phyloP scores from a whole-genome alignment of 1,140 invertebrate species.

The Portunus trituberculatus region DNA sequence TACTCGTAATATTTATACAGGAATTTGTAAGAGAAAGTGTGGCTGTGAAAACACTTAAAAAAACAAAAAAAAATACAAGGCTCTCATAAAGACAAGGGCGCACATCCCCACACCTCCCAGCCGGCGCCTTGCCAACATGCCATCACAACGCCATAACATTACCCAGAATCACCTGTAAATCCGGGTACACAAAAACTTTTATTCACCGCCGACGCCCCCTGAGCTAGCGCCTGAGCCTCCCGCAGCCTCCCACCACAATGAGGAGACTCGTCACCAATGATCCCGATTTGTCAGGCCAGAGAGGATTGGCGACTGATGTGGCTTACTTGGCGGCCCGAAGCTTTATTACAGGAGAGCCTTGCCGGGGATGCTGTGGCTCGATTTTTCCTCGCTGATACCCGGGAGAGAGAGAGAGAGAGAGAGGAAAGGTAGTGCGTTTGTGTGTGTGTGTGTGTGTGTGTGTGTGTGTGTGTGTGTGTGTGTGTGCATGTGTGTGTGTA shows the following conservation, averaged over 20 bases:
- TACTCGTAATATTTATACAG: background rate
- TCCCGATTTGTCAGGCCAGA: slow-evolving; percentile 70
- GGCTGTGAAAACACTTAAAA: slow-evolving; percentile 13
- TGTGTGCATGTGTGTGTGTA: background rate
- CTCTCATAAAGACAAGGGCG: background rate
- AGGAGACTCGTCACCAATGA: slow-evolving; percentile 52
- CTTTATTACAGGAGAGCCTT: slow-evolving; percentile 46
- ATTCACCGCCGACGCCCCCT: slow-evolving; percentile 5
- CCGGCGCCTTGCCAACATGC: background rate
- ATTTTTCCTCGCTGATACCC: background rate
- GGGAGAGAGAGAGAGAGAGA: background rate
- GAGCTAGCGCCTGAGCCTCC: background rate
- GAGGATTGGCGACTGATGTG: slow-evolving; percentile 72
- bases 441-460: no score
- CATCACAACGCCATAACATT: slow-evolving; percentile 3
- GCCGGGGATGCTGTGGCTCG: background rate
- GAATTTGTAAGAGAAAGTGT: background rate
- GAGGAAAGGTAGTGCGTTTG: background rate
- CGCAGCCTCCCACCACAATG: background rate
- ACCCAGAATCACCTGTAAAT: slow-evolving; percentile 33
- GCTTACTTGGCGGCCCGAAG: slow-evolving; percentile 52
- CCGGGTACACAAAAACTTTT: slow-evolving; percentile 39
- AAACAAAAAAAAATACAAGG: background rate
- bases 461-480: slow-evolving; percentile 22
- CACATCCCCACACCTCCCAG: background rate